Conservation (phyloP, 1,140 invertebrate genomes). For the Drosophila lacteicornis region DNA sequence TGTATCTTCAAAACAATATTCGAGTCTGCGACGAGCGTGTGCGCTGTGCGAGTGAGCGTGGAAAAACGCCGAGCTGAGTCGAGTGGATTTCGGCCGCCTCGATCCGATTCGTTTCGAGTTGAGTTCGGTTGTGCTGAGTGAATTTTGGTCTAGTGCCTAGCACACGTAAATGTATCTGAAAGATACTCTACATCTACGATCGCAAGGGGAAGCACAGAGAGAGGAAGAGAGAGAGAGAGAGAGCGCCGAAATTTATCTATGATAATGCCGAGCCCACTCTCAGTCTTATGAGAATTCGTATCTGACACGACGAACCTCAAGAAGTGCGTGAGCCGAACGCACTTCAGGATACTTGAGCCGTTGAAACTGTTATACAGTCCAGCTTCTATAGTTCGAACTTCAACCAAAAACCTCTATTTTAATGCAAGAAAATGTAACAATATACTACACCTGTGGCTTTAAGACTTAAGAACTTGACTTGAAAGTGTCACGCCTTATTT, state of each 20-base stretch:
- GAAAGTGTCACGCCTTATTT: too few relatives aligned
- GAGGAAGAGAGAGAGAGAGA: constrained; percentile 9
- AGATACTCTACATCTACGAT: constrained; percentile 70
- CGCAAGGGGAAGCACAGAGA: constrained; percentile 15
- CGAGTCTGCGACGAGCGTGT: constrained; percentile 18
- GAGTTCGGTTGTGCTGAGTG: constrained; percentile 22
- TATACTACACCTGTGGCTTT: background rate
- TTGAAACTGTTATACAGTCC: constrained; percentile 23
- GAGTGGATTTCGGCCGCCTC: constrained; percentile 6
- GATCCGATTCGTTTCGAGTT: constrained; percentile 29
- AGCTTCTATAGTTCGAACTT: background rate
- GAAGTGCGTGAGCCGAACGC: constrained; percentile 9
- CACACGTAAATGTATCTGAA: constrained; percentile 64
- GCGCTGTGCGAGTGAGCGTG: constrained; percentile 44
- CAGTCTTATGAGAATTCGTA: constrained; percentile 4
- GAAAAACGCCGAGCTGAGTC: constrained; percentile 60
- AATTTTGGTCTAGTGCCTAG: background rate
- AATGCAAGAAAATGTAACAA: background rate
- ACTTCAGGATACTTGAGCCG: constrained; percentile 27
- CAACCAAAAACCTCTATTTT: background rate
- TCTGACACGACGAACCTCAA: constrained; percentile 1
- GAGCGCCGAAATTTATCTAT: constrained; percentile 31
- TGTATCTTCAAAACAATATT: constrained; percentile 64
- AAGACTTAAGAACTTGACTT: background rate
- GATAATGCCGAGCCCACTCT: constrained; percentile 26